Percentiles rank a stretch among this genome's conserved stretches.
These are phyloP conservation scores for Morpho achilles DNA, from an alignment of 2,888 invertebrate genomes.

Conservation along the genomic window DNA sequence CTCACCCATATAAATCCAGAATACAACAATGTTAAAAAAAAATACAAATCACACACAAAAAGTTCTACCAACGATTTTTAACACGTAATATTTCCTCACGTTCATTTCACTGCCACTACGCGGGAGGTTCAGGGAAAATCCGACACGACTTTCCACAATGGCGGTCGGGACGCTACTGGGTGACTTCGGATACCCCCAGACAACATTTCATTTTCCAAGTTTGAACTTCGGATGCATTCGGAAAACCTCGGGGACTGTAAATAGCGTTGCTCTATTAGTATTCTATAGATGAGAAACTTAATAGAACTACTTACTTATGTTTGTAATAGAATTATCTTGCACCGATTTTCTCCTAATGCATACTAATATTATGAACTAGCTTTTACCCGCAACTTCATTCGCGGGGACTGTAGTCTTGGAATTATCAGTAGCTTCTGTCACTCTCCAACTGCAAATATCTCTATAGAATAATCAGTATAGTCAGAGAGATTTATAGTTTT, in stretches of 20 bases:
- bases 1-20: slow-evolving; percentile 12
- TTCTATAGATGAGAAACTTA: too few relatives aligned
- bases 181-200: slow-evolving; percentile 1
- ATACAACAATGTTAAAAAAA: background rate
- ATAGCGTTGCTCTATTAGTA: background rate
- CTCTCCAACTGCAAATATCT: too few relatives aligned
- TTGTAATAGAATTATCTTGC: too few relatives aligned
- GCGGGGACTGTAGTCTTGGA: too few relatives aligned
- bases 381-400: too few relatives aligned
- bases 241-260: slow-evolving; percentile 11
- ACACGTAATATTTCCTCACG: slow-evolving; percentile 14
- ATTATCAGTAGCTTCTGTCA: too few relatives aligned
- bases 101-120: slow-evolving; percentile 18
- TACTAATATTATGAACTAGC: too few relatives aligned
- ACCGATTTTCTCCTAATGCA: too few relatives aligned
- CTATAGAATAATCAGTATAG: too few relatives aligned
- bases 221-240: slow-evolving; percentile 20
- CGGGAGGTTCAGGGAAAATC: background rate
- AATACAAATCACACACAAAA: slow-evolving; percentile 4
- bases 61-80: slow-evolving; percentile 10
- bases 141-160: slow-evolving; percentile 7
- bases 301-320: too few relatives aligned
- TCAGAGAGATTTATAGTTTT: too few relatives aligned
- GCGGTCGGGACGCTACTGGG: slow-evolving; percentile 16
- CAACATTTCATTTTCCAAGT: slow-evolving; percentile 6